Evolutionary conservation across 2,797 vertebrate species (phyloP).

Genomic region (Pangasius djambal): DNA sequence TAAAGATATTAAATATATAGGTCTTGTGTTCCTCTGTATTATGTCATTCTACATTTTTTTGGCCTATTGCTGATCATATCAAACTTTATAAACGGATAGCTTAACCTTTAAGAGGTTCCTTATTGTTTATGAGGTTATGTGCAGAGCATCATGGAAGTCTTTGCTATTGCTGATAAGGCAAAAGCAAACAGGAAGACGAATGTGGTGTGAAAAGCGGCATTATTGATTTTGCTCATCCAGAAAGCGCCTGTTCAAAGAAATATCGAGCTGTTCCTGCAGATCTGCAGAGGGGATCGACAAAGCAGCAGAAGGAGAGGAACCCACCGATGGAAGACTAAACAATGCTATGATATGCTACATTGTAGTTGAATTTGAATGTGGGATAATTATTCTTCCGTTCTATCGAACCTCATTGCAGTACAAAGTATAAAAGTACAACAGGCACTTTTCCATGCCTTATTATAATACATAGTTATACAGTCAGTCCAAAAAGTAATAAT

Average conservation of each 20-base stretch:
- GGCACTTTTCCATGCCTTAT: background rate
- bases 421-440: background rate
- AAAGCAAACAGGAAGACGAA: conserved; percentile 70
- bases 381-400: background rate
- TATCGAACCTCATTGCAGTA: background rate
- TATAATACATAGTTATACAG: background rate
- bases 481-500: background rate
- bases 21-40: background rate
- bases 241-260: conserved; percentile 62
- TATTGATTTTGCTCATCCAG: conserved; percentile 72
- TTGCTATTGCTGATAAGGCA: conserved; percentile 68
- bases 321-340: background rate
- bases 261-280: conserved; percentile 62
- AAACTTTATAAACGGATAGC: conserved; percentile 58
- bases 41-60: too few species aligned
- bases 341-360: background rate
- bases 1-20: background rate
- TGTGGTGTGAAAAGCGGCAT: conserved; percentile 62
- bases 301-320: background rate
- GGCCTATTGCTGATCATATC: conserved; percentile 21
- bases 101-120: conserved; percentile 59
- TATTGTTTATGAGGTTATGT: conserved; percentile 54
- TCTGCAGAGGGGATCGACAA: conserved; percentile 28
- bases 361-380: background rate
- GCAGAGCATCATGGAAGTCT: conserved; percentile 56